phyloP scores from a whole-genome alignment of 2,888 invertebrate genomes.

The Pherbina coryleti region DNA sequence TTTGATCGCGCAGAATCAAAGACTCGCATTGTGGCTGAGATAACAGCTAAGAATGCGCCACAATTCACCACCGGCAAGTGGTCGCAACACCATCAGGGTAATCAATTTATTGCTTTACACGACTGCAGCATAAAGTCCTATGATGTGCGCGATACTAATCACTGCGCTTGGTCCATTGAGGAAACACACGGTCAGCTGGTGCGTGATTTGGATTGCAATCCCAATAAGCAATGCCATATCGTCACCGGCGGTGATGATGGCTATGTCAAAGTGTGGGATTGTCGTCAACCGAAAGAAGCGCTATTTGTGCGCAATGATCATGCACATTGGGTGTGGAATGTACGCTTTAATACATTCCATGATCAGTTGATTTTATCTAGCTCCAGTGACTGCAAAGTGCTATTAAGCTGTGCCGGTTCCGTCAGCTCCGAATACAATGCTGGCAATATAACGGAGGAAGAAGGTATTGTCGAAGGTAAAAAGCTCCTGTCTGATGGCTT shows the following conservation, averaged over 20 bases:
- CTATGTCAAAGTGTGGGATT: conserved; percentile 95
- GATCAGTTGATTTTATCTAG: conserved; percentile 95
- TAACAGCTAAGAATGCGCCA: conserved; percentile 75
- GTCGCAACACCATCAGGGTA: conserved; percentile 88
- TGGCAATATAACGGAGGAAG: conserved; percentile 52
- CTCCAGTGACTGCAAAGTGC: conserved; percentile 93
- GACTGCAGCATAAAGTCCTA: conserved; percentile 89
- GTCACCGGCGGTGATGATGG: conserved; percentile 97
- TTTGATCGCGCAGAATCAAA: conserved; percentile 79
- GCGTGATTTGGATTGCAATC: conserved; percentile 95
- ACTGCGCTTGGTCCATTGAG: conserved; percentile 85
- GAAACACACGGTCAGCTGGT: conserved; percentile 90
- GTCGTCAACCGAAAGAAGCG: conserved; percentile 83
- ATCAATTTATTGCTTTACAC: conserved; percentile 85
- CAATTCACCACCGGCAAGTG: conserved; percentile 90
- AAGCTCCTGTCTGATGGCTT: conserved; percentile 81
- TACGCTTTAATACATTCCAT: conserved; percentile 95
- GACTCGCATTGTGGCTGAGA: conserved; percentile 68
- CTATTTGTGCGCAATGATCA: conserved; percentile 86
- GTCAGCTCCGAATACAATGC: conserved; percentile 83
- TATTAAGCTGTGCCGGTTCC: conserved; percentile 88
- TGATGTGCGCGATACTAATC: conserved; percentile 84
- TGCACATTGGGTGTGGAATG: conserved; percentile 95
- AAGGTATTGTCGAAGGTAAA: conserved; percentile 49
- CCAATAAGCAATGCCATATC: conserved; percentile 95